Percentiles rank a stretch among this genome's conserved stretches.
These are phyloP conservation scores for Campylomormyrus numenius DNA, from an alignment of 2,113 vertebrate species.

Conservation along the genomic window DNA sequence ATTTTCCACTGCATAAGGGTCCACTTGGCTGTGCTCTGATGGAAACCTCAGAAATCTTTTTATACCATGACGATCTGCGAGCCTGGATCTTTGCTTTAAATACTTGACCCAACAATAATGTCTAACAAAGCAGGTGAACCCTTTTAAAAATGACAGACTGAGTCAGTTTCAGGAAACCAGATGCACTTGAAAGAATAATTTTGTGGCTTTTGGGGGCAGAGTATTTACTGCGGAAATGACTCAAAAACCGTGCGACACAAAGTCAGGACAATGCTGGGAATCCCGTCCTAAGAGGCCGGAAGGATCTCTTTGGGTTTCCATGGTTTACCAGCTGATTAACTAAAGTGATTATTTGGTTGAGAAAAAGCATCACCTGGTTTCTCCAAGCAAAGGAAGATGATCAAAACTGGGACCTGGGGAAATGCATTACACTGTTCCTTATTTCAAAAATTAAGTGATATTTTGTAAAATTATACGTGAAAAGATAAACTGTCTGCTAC, in stretches of 20 bases:
- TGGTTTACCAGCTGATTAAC: background rate
- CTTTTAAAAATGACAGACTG: background rate
- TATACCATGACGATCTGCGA: background rate
- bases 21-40: background rate
- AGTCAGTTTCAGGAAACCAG: background rate
- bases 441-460: background rate
- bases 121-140: background rate
- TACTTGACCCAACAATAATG: background rate
- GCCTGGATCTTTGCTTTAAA: background rate
- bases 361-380: background rate
- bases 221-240: background rate
- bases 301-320: background rate
- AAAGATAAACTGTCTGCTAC: background rate
- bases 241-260: background rate
- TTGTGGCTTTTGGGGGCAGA: background rate
- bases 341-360: background rate
- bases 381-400: background rate
- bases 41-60: background rate
- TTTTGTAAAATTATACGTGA: background rate
- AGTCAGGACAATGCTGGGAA: background rate
- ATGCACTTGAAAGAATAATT: background rate
- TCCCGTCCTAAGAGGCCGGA: background rate
- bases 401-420: background rate
- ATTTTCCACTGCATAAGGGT: background rate
- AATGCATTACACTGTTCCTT: background rate